Evolutionary conservation across 2,888 invertebrate genomes (phyloP).

Genomic region (Arrhopalites spinosus): DNA sequence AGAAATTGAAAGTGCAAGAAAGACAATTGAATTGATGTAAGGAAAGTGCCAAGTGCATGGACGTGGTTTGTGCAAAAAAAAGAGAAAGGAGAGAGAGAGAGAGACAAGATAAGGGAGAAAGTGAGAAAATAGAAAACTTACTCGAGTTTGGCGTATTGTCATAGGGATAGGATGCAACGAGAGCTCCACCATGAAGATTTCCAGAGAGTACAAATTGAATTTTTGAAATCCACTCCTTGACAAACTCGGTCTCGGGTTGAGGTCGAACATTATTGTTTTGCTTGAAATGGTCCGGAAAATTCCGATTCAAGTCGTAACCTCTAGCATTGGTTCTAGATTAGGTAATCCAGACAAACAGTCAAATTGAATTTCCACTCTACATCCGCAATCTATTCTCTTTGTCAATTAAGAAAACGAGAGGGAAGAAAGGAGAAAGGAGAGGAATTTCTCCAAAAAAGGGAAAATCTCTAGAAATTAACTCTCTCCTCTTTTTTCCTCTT

Average conservation of each 20-base stretch:
- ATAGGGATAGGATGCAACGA: constrained; percentile 96
- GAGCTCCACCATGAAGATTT: constrained; percentile 90
- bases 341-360: constrained; percentile 8
- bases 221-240: constrained; percentile 91
- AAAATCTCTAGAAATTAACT: too few relatives aligned
- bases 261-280: constrained; percentile 82
- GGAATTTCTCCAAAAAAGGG: too few relatives aligned
- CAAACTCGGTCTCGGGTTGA: constrained; percentile 93
- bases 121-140: constrained; percentile 65
- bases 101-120: not conserved
- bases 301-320: constrained; percentile 89
- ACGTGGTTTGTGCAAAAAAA: too few relatives aligned
- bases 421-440: too few relatives aligned
- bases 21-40: not conserved
- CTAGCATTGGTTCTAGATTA: constrained; percentile 76
- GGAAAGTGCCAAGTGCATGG: not conserved
- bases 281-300: constrained; percentile 95
- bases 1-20: not conserved
- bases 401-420: too few relatives aligned
- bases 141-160: constrained; percentile 93
- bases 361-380: not conserved
- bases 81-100: not conserved
- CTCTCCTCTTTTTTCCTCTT: not conserved
- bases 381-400: not conserved
- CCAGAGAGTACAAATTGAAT: constrained; percentile 93